Evolutionary conservation across 2,888 invertebrate species (phyloP).

Genomic region (Orthonevra nobilis): DNA sequence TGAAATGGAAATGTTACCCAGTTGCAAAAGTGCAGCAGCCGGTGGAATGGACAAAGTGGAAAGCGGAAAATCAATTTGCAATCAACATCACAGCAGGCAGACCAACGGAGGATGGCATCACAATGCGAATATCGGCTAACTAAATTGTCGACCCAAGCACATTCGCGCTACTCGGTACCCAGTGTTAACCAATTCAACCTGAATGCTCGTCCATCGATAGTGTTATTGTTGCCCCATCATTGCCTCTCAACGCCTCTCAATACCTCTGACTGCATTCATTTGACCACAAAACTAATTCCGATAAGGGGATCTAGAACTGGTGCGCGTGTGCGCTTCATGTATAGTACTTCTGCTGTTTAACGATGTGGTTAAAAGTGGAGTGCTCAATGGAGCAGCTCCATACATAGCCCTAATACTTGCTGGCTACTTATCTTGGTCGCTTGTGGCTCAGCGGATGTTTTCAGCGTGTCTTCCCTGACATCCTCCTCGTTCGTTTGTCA

Average conservation of each 20-base stretch:
- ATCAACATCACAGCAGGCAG: slow-evolving; percentile 10
- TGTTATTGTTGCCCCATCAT: slow-evolving; percentile 47
- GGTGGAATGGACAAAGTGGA: neutral
- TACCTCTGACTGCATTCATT: slow-evolving; percentile 1
- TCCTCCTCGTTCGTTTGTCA: slow-evolving; percentile 62
- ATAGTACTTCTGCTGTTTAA: slow-evolving; percentile 58
- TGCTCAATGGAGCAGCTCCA: slow-evolving; percentile 5
- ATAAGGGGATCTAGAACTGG: slow-evolving; percentile 41
- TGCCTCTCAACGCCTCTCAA: slow-evolving; percentile 1
- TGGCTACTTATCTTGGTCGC: slow-evolving; percentile 51
- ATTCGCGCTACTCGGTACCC: neutral
- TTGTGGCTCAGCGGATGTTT: slow-evolving; percentile 38
- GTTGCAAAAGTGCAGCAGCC: neutral
- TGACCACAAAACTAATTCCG: slow-evolving; percentile 69
- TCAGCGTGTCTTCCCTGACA: slow-evolving; percentile 41
- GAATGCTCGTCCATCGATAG: slow-evolving; percentile 54
- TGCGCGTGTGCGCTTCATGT: slow-evolving; percentile 62
- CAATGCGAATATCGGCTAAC: slow-evolving; percentile 33
- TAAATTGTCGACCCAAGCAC: slow-evolving; percentile 47
- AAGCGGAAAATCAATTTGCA: slow-evolving; percentile 41
- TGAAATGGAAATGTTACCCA: slow-evolving; percentile 20
- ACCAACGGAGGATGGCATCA: slow-evolving; percentile 3
- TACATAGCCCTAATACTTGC: neutral
- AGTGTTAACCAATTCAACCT: slow-evolving; percentile 65
- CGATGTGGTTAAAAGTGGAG: slow-evolving; percentile 68